Conservation (phyloP, 2,797 vertebrate species). For the Macroramphosus scolopax region DNA sequence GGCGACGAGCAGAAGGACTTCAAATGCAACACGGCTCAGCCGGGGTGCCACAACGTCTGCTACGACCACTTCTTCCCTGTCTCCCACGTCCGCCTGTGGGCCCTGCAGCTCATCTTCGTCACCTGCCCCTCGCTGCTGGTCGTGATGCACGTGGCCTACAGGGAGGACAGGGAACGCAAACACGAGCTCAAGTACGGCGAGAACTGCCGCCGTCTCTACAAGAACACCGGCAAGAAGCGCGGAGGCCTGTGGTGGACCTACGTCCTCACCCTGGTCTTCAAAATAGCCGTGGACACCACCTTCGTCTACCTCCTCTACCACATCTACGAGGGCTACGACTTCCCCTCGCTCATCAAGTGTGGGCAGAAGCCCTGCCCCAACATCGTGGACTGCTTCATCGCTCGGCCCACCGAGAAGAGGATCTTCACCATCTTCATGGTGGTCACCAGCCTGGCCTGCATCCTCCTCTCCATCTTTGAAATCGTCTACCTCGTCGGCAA, state of each 20-base stretch:
- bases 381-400: constrained; percentile 88
- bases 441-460: constrained; percentile 80
- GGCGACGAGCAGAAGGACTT: constrained; percentile 95
- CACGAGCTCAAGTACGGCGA: constrained; percentile 68
- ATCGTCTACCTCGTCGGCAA: constrained; percentile 84
- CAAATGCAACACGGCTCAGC: constrained; percentile 90
- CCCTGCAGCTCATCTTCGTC: constrained; percentile 98
- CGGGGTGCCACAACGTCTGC: constrained; percentile 94
- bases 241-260: constrained; percentile 97
- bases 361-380: constrained; percentile 85
- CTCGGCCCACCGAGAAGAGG: constrained; percentile 87
- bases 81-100: constrained; percentile 95
- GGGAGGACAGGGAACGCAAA: constrained; percentile 83
- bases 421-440: constrained; percentile 93
- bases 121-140: constrained; percentile 94
- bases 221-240: constrained; percentile 86
- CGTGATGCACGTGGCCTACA: constrained; percentile 92
- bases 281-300: constrained; percentile 80
- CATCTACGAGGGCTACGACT: constrained; percentile 86
- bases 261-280: constrained; percentile 86
- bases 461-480: constrained; percentile 84
- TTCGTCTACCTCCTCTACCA: constrained; percentile 88
- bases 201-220: constrained; percentile 69
- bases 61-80: constrained; percentile 92
- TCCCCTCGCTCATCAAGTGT: constrained; percentile 87